Percentiles rank a stretch among this genome's conserved stretches.
These are phyloP conservation scores for Apostichopus californicus DNA, from an alignment of 35 echinoderm and acorn worm genomes.

Conservation along the genomic window DNA sequence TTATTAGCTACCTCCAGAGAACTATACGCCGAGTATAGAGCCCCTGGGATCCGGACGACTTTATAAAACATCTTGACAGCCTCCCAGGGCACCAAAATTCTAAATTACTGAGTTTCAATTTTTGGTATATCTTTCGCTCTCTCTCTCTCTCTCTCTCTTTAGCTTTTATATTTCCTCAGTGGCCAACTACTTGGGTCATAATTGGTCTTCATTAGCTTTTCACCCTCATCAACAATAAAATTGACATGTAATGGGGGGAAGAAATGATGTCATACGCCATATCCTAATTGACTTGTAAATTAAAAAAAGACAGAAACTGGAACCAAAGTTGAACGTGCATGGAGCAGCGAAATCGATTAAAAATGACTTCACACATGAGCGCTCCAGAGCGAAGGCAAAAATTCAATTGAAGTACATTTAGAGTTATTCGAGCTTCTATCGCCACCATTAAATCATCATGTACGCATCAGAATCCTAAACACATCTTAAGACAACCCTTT, in stretches of 20 bases:
- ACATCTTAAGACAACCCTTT: background rate
- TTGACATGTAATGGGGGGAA: background rate
- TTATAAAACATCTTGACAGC: too few relatives aligned
- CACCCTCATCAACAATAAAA: background rate
- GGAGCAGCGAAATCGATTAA: background rate
- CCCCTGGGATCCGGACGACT: too few relatives aligned
- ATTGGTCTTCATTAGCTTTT: background rate
- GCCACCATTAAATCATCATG: conserved; percentile 10
- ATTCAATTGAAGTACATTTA: background rate
- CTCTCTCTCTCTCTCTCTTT: too few relatives aligned
- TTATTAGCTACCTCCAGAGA: too few relatives aligned
- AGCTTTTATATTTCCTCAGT: background rate
- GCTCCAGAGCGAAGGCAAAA: background rate
- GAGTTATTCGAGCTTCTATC: background rate
- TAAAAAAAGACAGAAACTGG: background rate
- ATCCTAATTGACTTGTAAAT: conserved; percentile 8
- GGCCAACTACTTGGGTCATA: background rate
- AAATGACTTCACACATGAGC: background rate
- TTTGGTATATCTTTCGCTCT: too few relatives aligned
- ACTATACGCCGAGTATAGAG: too few relatives aligned
- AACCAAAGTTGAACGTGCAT: background rate
- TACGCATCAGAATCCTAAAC: background rate
- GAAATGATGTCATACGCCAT: background rate
- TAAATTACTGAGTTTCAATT: too few relatives aligned
- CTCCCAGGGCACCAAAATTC: too few relatives aligned